Evolutionary conservation across 2,888 invertebrate species (phyloP).

Genomic region (Atherix ibis): DNA sequence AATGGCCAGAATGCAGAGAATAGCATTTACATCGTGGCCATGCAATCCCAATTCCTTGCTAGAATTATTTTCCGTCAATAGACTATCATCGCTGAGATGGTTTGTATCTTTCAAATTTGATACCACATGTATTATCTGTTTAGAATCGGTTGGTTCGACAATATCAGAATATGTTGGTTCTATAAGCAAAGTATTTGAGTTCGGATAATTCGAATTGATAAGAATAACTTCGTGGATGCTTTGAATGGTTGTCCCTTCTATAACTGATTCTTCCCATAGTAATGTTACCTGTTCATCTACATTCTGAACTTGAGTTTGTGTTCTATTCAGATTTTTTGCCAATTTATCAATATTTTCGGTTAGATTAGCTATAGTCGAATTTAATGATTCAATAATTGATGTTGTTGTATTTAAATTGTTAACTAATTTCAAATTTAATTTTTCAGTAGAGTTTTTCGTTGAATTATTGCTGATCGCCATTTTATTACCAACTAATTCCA

Average conservation of each 20-base stretch:
- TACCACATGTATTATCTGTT: slow-evolving; percentile 10
- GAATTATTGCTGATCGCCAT: no score
- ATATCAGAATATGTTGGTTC: no score
- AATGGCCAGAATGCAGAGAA: slow-evolving; percentile 22
- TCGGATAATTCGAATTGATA: no score
- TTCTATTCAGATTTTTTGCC: slow-evolving; percentile 21
- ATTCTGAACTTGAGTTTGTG: slow-evolving; percentile 7
- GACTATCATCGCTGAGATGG: no score
- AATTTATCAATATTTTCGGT: slow-evolving; percentile 26
- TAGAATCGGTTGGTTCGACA: no score
- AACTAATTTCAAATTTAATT: no score
- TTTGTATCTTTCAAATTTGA: no score
- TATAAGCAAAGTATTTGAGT: no score
- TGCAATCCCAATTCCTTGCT: not conserved
- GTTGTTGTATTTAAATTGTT: slow-evolving; percentile 20
- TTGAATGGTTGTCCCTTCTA: slow-evolving; percentile 17
- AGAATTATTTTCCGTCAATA: not conserved
- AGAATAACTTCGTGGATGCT: slow-evolving; percentile 25
- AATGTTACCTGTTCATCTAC: slow-evolving; percentile 10
- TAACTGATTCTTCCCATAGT: slow-evolving; percentile 6
- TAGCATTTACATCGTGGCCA: slow-evolving; percentile 17
- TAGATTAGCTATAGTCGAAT: slow-evolving; percentile 28
- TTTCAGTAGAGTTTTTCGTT: no score
- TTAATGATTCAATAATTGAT: slow-evolving; percentile 26
- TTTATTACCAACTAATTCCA: slow-evolving; percentile 2